These are phyloP conservation scores for Graphium colonna DNA, from an alignment of 2,888 invertebrate genomes.

Conservation along the genomic window DNA sequence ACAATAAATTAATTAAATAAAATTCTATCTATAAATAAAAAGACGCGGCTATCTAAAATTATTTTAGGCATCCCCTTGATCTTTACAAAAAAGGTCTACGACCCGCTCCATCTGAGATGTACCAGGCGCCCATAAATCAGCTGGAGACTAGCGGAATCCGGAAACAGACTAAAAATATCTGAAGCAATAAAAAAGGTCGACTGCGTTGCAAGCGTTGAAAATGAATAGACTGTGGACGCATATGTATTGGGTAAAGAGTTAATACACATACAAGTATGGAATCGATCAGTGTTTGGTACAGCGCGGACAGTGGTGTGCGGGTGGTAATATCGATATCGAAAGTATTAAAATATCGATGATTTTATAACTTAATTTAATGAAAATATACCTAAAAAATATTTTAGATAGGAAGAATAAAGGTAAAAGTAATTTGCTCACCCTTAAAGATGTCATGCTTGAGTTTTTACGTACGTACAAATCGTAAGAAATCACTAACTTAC, in stretches of 20 bases:
- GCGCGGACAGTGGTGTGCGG: constrained; percentile 55
- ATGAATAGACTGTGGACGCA: constrained; percentile 10
- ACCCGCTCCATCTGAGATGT: constrained; percentile 4
- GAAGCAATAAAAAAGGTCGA: constrained; percentile 18
- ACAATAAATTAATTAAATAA: background rate
- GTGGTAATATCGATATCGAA: constrained; percentile 43
- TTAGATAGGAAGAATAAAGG: no score
- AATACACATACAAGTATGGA: constrained; percentile 38
- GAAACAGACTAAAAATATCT: constrained; percentile 22
- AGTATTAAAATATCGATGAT: constrained; percentile 15
- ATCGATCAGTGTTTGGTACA: constrained; percentile 65
- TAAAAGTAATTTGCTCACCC: no score
- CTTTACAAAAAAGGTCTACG: constrained; percentile 1
- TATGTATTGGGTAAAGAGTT: constrained; percentile 28
- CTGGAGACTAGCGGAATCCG: constrained; percentile 19
- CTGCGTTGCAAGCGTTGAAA: constrained; percentile 20
- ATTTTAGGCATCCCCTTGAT: background rate
- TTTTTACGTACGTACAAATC: no score
- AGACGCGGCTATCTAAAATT: no score
- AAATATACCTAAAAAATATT: no score
- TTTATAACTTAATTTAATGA: no score
- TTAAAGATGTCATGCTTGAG: no score
- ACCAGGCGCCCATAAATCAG: constrained; percentile 19
- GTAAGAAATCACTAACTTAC: no score
- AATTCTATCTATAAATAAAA: no score